phyloP scores from a whole-genome alignment of 2,113 vertebrate species.

The Apodemus sylvaticus region DNA sequence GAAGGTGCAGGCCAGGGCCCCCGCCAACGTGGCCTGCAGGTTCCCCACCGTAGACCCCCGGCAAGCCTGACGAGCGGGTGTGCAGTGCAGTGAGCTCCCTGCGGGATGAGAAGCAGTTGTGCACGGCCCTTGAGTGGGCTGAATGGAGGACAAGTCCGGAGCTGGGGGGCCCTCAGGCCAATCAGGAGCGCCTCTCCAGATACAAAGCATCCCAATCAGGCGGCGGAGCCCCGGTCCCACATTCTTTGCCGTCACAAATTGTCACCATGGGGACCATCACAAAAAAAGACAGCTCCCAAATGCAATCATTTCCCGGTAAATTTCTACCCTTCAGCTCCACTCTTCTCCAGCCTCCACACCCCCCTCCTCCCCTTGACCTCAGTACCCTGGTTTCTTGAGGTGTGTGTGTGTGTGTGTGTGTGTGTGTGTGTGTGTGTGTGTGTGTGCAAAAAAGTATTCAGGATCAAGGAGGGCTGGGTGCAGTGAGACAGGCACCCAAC shows the following conservation, averaged over 20 bases:
- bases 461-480: slow-evolving; percentile 13
- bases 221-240: slow-evolving; percentile 94
- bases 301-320: slow-evolving; percentile 87
- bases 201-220: slow-evolving; percentile 99
- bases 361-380: slow-evolving; percentile 78
- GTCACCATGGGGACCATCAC: slow-evolving; percentile 96
- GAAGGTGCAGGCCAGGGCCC: slow-evolving; percentile 73
- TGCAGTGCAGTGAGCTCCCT: slow-evolving; percentile 51
- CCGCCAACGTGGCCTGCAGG: slow-evolving; percentile 85
- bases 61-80: slow-evolving; percentile 43
- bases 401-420: not conserved
- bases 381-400: slow-evolving; percentile 67
- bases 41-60: slow-evolving; percentile 86
- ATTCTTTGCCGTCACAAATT: slow-evolving; percentile 99
- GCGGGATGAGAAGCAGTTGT: slow-evolving; percentile 81
- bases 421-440: not conserved
- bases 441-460: not conserved
- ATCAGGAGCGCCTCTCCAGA: slow-evolving; percentile 98
- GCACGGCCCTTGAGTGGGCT: slow-evolving; percentile 94
- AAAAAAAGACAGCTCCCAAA: slow-evolving; percentile 91
- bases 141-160: slow-evolving; percentile 98
- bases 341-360: slow-evolving; percentile 63
- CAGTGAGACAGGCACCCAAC: not conserved
- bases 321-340: slow-evolving; percentile 82
- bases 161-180: slow-evolving; percentile 97